phyloP scores from a whole-genome alignment of 2,888 invertebrate genomes.

The Amitus sp. region DNA sequence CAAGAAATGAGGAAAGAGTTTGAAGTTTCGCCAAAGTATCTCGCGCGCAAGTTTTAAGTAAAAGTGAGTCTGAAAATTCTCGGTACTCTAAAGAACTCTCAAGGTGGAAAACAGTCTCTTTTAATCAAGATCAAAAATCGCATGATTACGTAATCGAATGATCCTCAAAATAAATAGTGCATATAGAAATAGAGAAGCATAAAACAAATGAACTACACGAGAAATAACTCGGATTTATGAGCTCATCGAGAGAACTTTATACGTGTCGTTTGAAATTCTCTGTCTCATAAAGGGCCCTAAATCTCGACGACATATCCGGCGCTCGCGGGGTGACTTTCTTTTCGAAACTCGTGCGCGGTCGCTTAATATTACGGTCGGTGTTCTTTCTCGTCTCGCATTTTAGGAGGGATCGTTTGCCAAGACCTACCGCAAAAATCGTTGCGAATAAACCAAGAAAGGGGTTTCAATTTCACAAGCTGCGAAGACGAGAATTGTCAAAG shows the following conservation, averaged over 20 bases:
- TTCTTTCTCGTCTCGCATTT: conserved; percentile 20
- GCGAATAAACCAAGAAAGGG: conserved; percentile 28
- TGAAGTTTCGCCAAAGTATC: conserved; percentile 61
- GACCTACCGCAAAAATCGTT: conserved; percentile 43
- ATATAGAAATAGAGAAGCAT: not conserved
- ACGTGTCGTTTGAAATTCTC: conserved; percentile 7
- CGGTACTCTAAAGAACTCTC: conserved; percentile 37
- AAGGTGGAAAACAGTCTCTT: conserved; percentile 34
- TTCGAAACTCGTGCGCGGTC: conserved; percentile 7
- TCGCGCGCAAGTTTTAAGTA: conserved; percentile 48
- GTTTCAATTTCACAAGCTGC: conserved; percentile 39
- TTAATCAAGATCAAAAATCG: conserved; percentile 20
- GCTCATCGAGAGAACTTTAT: conserved; percentile 4
- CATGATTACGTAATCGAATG: conserved; percentile 2
- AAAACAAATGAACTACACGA: not conserved
- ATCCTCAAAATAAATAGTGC: too few relatives aligned
- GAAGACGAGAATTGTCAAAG: conserved; percentile 27
- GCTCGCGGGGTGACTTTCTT: conserved; percentile 25
- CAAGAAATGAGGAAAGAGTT: conserved; percentile 65
- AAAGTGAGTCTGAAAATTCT: conserved; percentile 44
- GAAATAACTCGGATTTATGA: conserved; percentile 4
- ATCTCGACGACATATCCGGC: conserved; percentile 6
- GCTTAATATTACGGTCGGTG: conserved; percentile 39
- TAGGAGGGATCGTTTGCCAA: conserved; percentile 21
- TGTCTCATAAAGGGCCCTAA: conserved; percentile 8